These are phyloP conservation scores for Lanius ludovicianus DNA, from an alignment of 2,113 vertebrate genomes.

Conservation along the genomic window DNA sequence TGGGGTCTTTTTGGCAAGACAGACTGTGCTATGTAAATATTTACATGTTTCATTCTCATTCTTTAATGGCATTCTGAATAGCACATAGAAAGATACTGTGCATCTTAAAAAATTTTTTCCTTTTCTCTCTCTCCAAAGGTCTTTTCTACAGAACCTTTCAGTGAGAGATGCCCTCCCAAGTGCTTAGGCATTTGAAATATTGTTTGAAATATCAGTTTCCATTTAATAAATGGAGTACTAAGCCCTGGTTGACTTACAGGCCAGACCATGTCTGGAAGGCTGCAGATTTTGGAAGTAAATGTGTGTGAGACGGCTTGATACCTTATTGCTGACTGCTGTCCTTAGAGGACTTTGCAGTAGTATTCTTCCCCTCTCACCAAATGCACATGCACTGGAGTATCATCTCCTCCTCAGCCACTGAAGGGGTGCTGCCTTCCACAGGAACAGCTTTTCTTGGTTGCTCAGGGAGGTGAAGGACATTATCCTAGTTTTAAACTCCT, in stretches of 20 bases:
- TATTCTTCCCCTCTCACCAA: neutral
- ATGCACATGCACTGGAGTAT: neutral
- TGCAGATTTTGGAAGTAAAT: neutral
- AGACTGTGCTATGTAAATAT: constrained; percentile 24
- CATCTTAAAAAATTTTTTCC: neutral
- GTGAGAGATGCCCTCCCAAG: neutral
- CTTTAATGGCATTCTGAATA: neutral
- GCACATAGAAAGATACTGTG: neutral
- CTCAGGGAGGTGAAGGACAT: neutral
- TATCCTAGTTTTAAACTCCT: neutral
- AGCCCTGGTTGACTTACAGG: neutral
- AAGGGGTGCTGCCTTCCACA: neutral
- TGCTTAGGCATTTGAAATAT: neutral
- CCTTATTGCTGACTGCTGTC: neutral
- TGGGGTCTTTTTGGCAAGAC: neutral
- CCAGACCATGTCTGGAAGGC: neutral
- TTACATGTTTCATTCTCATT: neutral
- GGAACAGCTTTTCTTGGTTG: neutral
- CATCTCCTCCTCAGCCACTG: fast-evolving
- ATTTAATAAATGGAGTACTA: neutral
- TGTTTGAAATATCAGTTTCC: neutral
- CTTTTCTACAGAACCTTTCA: neutral
- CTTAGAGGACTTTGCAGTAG: neutral
- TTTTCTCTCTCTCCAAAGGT: neutral
- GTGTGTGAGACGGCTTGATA: neutral